Evolutionary conservation across 2,797 vertebrate species (phyloP).

Genomic region (Pitangus sulphuratus): DNA sequence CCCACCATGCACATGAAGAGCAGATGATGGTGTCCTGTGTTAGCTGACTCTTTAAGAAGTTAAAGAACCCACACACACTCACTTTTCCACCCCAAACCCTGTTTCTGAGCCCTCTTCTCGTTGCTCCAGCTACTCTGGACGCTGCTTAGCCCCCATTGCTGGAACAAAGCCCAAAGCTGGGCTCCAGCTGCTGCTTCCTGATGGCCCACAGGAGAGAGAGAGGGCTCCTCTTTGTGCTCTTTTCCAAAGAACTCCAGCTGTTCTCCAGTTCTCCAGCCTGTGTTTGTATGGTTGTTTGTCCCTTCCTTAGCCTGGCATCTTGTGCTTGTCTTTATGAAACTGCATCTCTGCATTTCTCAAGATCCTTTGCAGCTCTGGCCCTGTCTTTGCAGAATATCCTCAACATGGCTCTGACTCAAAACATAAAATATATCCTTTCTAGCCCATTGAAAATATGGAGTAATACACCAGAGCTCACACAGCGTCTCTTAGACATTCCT

Average conservation of each 20-base stretch:
- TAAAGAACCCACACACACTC: not conserved
- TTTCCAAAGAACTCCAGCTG: not conserved
- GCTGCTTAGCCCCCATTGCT: rapidly evolving
- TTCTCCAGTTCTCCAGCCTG: not conserved
- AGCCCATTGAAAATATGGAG: not conserved
- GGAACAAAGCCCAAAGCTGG: not conserved
- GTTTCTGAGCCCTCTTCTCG: not conserved
- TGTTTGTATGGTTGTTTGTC: not conserved
- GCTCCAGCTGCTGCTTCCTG: not conserved
- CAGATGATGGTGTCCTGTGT: not conserved
- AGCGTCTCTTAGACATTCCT: not conserved
- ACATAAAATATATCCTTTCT: not conserved
- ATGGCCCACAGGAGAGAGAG: not conserved
- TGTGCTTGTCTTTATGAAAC: not conserved
- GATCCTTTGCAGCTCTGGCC: not conserved
- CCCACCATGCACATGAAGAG: not conserved
- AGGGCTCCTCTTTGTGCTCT: not conserved
- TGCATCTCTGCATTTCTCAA: not conserved
- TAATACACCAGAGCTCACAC: not conserved
- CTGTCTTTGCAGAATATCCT: not conserved
- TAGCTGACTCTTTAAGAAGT: not conserved
- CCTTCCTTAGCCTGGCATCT: not conserved
- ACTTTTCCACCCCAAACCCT: not conserved
- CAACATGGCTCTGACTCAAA: not conserved
- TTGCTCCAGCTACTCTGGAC: not conserved